Percentiles rank a stretch among this genome's conserved stretches.
Evolutionary conservation across 1,140 invertebrate genomes (phyloP).

Genomic region (Caerostris darwini): DNA sequence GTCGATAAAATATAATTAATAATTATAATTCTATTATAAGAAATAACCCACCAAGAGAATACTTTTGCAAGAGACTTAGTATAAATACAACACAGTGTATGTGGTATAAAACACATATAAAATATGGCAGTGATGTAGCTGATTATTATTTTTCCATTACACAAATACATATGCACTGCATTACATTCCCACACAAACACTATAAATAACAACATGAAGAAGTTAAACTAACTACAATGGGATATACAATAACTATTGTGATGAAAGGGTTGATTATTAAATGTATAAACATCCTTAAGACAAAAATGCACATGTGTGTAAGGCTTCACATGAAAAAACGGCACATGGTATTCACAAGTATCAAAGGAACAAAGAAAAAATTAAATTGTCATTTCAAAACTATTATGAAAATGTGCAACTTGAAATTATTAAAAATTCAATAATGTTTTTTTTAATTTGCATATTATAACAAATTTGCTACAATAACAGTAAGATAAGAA

Average conservation of each 20-base stretch:
- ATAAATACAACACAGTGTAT: constrained; percentile 44
- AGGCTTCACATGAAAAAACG: not conserved
- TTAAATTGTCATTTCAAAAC: not conserved
- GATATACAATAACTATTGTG: constrained; percentile 7
- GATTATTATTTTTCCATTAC: constrained; percentile 48
- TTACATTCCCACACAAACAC: not conserved
- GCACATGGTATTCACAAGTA: not conserved
- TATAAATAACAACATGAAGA: constrained; percentile 28
- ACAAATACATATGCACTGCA: constrained; percentile 61
- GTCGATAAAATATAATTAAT: too few species aligned
- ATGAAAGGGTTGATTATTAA: not conserved
- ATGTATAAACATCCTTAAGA: not conserved
- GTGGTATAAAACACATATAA: constrained; percentile 52
- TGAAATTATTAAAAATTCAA: too few species aligned
- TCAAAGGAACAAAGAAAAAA: not conserved
- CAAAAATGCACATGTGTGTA: constrained; percentile 18
- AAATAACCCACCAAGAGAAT: not conserved
- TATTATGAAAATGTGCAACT: not conserved
- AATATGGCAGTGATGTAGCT: constrained; percentile 75
- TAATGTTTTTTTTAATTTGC: too few species aligned
- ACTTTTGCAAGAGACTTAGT: constrained; percentile 70
- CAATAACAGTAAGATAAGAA: too few species aligned
- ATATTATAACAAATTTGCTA: too few species aligned
- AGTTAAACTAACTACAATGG: constrained; percentile 2
- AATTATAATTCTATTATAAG: too few species aligned